A percentile compares a stretch with the other conserved stretches of the same genome.
These are phyloP conservation scores for Arbacia lixula DNA, from an alignment of 53 echinoderm and acorn worm genomes.

Conservation along the genomic window DNA sequence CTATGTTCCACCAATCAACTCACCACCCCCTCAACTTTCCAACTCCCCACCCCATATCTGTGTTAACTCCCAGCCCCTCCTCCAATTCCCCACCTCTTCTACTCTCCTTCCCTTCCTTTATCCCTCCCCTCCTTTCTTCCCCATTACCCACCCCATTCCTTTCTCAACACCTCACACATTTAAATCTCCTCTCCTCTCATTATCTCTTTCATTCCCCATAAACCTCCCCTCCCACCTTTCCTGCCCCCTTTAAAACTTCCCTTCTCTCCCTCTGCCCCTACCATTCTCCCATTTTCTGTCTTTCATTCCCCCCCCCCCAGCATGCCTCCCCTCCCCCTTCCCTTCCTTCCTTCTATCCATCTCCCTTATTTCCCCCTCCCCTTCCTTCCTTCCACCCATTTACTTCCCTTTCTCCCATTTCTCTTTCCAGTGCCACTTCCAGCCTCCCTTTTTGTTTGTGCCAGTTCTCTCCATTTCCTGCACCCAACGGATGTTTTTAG, in stretches of 20 bases:
- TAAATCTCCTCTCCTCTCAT: no score
- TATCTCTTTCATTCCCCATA: no score
- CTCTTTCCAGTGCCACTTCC: no score
- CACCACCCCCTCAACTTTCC: no score
- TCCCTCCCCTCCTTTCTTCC: background rate
- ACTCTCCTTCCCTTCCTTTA: background rate
- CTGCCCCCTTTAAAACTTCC: background rate
- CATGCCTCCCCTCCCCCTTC: background rate
- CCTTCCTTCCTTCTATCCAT: background rate
- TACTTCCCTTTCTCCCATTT: no score
- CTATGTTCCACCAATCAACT: no score
- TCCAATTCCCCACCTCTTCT: background rate
- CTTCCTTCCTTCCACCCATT: background rate
- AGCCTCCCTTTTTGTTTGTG: background rate
- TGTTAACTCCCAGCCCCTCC: no score
- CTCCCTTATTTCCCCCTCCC: background rate
- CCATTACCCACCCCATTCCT: background rate
- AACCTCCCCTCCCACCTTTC: background rate
- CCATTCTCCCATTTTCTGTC: background rate
- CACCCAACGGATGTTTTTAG: background rate
- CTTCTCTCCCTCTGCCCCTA: slow-evolving; percentile 7
- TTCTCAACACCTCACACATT: no score
- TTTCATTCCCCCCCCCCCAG: background rate
- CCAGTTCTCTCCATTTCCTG: background rate
- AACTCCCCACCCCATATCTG: no score